A percentile compares a stretch with the other conserved stretches of the same genome.
These are phyloP conservation scores for Peribatodes rhomboidaria DNA, from an alignment of 2,888 invertebrate species.

Conservation along the genomic window DNA sequence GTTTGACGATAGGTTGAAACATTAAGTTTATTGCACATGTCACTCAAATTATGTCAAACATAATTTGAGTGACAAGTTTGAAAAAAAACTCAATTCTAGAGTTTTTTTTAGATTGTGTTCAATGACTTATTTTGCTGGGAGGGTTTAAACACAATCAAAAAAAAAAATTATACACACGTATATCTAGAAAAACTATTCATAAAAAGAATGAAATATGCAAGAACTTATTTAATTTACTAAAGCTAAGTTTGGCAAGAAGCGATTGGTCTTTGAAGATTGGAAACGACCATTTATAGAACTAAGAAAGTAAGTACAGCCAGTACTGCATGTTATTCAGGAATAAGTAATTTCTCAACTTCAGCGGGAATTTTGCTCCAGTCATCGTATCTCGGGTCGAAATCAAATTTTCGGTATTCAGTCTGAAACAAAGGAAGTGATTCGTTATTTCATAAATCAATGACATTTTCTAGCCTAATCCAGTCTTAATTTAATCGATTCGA, in stretches of 20 bases:
- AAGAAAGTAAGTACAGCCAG: neutral
- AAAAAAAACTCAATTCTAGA: too few species aligned
- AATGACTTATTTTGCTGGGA: too few species aligned
- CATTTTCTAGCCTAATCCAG: neutral
- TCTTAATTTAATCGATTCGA: too few species aligned
- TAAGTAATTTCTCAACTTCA: slow-evolving; percentile 10
- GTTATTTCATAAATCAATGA: neutral
- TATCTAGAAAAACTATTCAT: neutral
- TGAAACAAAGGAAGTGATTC: slow-evolving; percentile 47
- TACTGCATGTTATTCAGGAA: slow-evolving; percentile 16
- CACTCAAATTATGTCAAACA: too few species aligned
- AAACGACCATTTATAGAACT: neutral
- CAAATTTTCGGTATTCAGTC: slow-evolving; percentile 48
- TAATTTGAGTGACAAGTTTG: too few species aligned
- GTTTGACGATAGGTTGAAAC: too few species aligned
- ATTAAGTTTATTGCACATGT: too few species aligned
- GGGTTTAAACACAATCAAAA: neutral
- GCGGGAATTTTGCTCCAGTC: slow-evolving; percentile 29
- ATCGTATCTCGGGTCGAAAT: slow-evolving; percentile 46
- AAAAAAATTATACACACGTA: neutral
- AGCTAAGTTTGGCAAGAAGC: slow-evolving; percentile 23
- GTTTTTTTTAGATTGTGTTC: too few species aligned
- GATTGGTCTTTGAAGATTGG: neutral
- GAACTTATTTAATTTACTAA: slow-evolving; percentile 12
- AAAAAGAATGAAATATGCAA: neutral